Conservation (phyloP, 1,140 invertebrate species). For the Aphelinus atriplicis region DNA sequence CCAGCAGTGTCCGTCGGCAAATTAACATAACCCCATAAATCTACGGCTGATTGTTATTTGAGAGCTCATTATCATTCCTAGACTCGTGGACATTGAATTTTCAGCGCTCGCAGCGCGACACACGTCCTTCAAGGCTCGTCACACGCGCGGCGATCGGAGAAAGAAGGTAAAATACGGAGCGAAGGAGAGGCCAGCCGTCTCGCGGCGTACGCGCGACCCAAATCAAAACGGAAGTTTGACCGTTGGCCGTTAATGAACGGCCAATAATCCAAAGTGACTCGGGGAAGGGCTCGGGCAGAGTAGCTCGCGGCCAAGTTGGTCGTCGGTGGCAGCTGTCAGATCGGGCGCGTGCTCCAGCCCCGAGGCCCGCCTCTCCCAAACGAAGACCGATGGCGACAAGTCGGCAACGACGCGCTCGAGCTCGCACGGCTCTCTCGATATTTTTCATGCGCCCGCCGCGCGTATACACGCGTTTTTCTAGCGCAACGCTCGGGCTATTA, state of each 20-base stretch:
- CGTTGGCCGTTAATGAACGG: neutral
- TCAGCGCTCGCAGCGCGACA: too few species aligned
- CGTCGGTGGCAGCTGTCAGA: constrained; percentile 20
- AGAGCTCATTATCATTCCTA: too few species aligned
- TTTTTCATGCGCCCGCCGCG: constrained; percentile 12
- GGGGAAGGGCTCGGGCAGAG: neutral
- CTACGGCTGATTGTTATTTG: too few species aligned
- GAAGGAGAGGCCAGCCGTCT: too few species aligned
- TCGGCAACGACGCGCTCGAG: constrained; percentile 15
- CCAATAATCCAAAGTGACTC: constrained; percentile 23
- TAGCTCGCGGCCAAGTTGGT: neutral
- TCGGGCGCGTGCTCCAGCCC: neutral
- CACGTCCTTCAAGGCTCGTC: too few species aligned
- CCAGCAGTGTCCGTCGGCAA: too few species aligned
- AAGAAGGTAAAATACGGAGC: too few species aligned
- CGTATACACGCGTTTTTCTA: constrained; percentile 14
- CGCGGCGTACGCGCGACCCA: too few species aligned
- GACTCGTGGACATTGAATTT: too few species aligned
- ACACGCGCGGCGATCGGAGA: too few species aligned
- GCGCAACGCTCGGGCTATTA: neutral
- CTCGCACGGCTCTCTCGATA: constrained; percentile 11
- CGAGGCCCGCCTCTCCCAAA: neutral
- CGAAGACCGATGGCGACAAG: constrained; percentile 31
- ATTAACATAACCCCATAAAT: too few species aligned
- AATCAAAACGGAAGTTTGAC: too few species aligned